These are phyloP conservation scores for Sminthopsis crassicaudata DNA, from an alignment of 2,113 vertebrate species.

Conservation along the genomic window DNA sequence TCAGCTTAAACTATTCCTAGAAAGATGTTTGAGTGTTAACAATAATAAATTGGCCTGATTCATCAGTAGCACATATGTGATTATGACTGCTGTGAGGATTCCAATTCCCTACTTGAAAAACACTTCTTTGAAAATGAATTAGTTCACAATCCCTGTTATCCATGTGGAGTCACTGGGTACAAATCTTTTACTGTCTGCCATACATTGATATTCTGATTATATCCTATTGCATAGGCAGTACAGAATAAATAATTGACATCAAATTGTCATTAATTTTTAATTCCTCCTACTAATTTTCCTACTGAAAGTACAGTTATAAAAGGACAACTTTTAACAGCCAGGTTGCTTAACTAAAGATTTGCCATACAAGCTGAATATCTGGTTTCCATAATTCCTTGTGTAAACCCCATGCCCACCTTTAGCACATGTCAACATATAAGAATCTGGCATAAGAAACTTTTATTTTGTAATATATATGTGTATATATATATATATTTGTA, in stretches of 20 bases:
- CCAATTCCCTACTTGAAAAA: background rate
- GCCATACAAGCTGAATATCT: background rate
- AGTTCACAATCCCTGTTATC: background rate
- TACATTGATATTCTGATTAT: background rate
- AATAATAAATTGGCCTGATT: background rate
- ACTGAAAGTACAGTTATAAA: background rate
- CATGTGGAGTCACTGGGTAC: background rate
- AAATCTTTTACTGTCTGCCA: background rate
- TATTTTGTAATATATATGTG: no score
- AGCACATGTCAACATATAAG: background rate
- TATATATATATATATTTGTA: no score
- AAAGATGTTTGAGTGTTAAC: background rate
- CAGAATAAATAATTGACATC: background rate
- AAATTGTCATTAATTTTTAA: background rate
- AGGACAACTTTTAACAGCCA: background rate
- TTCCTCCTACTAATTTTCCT: background rate
- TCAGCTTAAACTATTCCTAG: background rate
- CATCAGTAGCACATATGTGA: rapidly evolving
- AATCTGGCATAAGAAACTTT: background rate
- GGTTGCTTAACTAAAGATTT: background rate
- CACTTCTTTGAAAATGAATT: background rate
- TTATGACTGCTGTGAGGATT: background rate
- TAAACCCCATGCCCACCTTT: background rate
- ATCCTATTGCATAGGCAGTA: background rate
- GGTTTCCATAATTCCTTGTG: background rate